Evolutionary conservation across 2,888 invertebrate species (phyloP), one percentile per base, ranked within the genome.

Genomic region (Junonia oenone): DNA sequence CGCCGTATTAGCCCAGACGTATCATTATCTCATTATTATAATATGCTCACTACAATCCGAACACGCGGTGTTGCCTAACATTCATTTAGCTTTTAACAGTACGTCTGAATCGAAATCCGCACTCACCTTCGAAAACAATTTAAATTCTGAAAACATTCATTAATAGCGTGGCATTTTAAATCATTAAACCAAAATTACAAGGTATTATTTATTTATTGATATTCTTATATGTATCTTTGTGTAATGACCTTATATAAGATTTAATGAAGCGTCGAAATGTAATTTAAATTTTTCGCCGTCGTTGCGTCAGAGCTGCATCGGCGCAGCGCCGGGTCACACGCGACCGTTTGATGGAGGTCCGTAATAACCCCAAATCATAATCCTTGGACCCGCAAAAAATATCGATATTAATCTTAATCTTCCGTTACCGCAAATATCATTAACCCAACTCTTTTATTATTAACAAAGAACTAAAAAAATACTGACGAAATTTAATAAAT

Each of bases 11-110:
- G 72, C 72, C 67, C 78, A 85, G 84, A 85, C 84, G 74, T 86
- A 76, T 88, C 72, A 90, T 89, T 89, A 89, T 81, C 81, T 81
- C 77, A 86, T 87, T 87, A 85, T 81, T 76, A 75, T 81, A 81
- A 78, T 79, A 72, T 67, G 65, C 55, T 59, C 54, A 60, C 61
- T 60, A 60, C 58, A 61, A 59, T 65, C 63, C 61, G 51, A 63
- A 59, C 59, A 55, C 49, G 56, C 49, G 59, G 58, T 52, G 43
- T 38, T 61, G 62, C 59, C 63, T 62, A 29, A 27, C 14, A 27
- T 56, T 49, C 35, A 48, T 56, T 27, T 52, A 37, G 19, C 27
- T 54, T 52, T 43, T 45, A 48, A 47, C 15, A 31, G 14, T 47
- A 40, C 17, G 15, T 33, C 19, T 8, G 29, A 47, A 37, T 46